Evolutionary conservation across 2,797 vertebrate species (phyloP), one percentile per base, ranked within the genome.

Genomic region (Sebastes taczanowskii): DNA sequence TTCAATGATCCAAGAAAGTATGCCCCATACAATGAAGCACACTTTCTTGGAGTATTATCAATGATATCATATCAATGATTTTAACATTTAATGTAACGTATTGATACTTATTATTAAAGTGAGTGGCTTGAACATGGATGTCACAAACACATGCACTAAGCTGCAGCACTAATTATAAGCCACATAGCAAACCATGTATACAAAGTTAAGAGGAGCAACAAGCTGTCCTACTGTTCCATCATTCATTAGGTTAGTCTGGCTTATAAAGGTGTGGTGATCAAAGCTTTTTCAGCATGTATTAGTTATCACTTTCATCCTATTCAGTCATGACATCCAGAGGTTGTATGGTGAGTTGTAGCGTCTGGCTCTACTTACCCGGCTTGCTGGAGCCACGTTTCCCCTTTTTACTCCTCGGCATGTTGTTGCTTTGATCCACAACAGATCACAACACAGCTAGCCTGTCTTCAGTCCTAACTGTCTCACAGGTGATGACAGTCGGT

Each of bases 341-440:
- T 7, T 14, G 29, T 1, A 2, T 2, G 23, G n/a, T 11, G 52
- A 22, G 64, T 52, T 42, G 5, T 6, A 29, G 35, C 56, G 73
- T 5, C 10, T 38, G 46, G 13, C 27, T 34, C 2, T 9, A 92
- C 95, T 95, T 71, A 96, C 96, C 96, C 63, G 91, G 73, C 80
- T 95, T 96, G 34, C 88, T 86, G 71, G 93, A 92, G 86, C 89
- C 94, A 86, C 95, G 95, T 91, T 96, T 96, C 82, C 96, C 96
- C 66, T 95, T 96, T 87, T 95, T 96, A 85, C 72, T 95, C 91
- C 95, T 94, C 32, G 96, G 96, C 96, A 96, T 96, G 35, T 38
- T 42, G 53, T 56, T 71, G 27, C 71, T 49, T 6, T 49, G 83
- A 68, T 82, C 83, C 63, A 60, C 77, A 22, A 58, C 77, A 22